phyloP scores from a whole-genome alignment of 2,888 invertebrate species.

The Clusia tigrina region DNA sequence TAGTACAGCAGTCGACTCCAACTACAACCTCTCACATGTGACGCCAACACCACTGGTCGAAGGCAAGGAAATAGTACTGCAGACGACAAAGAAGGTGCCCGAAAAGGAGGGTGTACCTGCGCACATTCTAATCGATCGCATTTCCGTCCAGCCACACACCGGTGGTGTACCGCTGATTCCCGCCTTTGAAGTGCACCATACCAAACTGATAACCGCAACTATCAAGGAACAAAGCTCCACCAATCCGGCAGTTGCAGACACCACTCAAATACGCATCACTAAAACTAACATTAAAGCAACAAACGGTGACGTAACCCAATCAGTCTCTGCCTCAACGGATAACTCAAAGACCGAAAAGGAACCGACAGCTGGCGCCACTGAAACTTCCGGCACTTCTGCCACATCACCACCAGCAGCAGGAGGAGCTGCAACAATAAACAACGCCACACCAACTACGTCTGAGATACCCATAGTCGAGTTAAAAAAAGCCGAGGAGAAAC shows the following conservation, averaged over 20 bases:
- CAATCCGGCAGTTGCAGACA: constrained; percentile 33
- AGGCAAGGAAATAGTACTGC: constrained; percentile 38
- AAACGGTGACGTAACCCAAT: neutral
- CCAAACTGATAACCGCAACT: constrained; percentile 45
- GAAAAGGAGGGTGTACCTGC: constrained; percentile 41
- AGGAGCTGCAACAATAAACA: constrained; percentile 18
- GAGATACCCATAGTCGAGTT: constrained; percentile 47
- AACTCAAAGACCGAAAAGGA: constrained; percentile 32
- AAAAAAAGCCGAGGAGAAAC: constrained; percentile 54
- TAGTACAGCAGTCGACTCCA: neutral
- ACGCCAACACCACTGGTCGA: neutral
- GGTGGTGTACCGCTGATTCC: constrained; percentile 47
- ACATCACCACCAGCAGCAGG: constrained; percentile 18
- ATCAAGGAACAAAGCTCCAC: constrained; percentile 40
- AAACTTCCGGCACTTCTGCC: constrained; percentile 5
- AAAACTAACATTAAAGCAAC: constrained; percentile 46
- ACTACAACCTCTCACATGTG: neutral
- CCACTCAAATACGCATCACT: constrained; percentile 47
- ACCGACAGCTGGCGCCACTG: constrained; percentile 24
- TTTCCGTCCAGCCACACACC: constrained; percentile 50
- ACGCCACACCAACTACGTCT: constrained; percentile 39
- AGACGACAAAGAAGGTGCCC: constrained; percentile 51
- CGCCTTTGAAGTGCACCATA: constrained; percentile 51
- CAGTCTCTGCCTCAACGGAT: constrained; percentile 31
- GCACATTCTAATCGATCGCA: constrained; percentile 57